phyloP scores from a whole-genome alignment of 2,888 invertebrate species.

The Buathra laborator region DNA sequence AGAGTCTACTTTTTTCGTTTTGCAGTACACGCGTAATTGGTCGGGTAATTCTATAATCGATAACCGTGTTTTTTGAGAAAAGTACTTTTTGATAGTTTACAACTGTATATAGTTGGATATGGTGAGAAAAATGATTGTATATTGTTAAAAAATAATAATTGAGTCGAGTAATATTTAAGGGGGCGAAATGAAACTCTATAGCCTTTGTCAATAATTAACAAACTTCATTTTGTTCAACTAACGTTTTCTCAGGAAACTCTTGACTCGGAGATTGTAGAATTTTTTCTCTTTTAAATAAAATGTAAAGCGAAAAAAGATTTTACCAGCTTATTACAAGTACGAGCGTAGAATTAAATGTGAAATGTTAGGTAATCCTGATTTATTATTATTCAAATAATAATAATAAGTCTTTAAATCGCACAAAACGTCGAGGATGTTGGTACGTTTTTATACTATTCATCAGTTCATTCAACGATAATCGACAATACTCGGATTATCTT shows the following conservation, averaged over 20 bases:
- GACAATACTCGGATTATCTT: not conserved
- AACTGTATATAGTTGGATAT: not conserved
- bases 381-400: not conserved
- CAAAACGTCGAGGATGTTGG: not conserved
- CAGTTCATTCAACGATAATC: not conserved
- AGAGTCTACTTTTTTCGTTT: conserved; percentile 1
- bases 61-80: not conserved
- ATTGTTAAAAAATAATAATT: no score
- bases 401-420: not conserved
- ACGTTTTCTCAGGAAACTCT: no score
- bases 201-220: no score
- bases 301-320: not conserved
- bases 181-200: no score
- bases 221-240: no score
- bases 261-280: no score
- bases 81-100: no score
- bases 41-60: not conserved
- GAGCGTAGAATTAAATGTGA: no score
- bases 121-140: not conserved
- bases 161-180: no score
- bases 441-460: not conserved
- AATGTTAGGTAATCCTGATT: no score
- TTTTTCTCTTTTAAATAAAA: no score
- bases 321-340: no score
- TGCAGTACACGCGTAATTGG: not conserved